Percentiles rank a stretch among this genome's conserved stretches.
Conservation (phyloP, 2,888 invertebrate species). For the Tromatobia lineatoria region DNA sequence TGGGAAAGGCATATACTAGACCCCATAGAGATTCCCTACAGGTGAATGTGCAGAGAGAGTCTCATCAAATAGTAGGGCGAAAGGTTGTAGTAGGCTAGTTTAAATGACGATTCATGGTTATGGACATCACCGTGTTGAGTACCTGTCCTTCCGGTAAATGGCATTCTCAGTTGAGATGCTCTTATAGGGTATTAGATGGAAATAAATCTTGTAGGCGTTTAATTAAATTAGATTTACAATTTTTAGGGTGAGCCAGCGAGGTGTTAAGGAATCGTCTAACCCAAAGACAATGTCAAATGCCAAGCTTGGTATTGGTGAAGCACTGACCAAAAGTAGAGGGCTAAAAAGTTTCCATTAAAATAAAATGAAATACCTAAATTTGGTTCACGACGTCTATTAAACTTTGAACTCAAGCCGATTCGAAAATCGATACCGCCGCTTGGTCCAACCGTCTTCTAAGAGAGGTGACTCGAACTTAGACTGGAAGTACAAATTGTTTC, state of each 20-base stretch:
- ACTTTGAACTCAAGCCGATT: background rate
- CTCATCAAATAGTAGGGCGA: slow-evolving; percentile 20
- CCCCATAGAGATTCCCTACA: slow-evolving; percentile 25
- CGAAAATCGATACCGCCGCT: background rate
- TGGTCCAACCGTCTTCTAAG: background rate
- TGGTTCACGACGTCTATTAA: background rate
- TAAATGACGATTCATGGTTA: background rate
- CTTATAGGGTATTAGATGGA: background rate
- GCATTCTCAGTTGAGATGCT: background rate
- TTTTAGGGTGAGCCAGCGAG: background rate
- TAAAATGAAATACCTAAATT: background rate
- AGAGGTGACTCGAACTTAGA: background rate
- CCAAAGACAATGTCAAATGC: background rate
- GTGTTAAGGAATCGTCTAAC: background rate
- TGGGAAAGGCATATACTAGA: background rate
- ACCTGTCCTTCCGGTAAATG: background rate
- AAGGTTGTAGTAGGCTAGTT: background rate
- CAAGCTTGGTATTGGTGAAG: background rate
- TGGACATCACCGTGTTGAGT: background rate
- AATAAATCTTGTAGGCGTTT: background rate
- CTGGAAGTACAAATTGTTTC: background rate
- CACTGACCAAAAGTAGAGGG: background rate
- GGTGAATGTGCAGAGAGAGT: slow-evolving; percentile 8
- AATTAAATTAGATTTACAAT: background rate
- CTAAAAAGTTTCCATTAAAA: background rate